Evolutionary conservation across 2,113 vertebrate genomes (phyloP).

Genomic region (Hylia prasina): DNA sequence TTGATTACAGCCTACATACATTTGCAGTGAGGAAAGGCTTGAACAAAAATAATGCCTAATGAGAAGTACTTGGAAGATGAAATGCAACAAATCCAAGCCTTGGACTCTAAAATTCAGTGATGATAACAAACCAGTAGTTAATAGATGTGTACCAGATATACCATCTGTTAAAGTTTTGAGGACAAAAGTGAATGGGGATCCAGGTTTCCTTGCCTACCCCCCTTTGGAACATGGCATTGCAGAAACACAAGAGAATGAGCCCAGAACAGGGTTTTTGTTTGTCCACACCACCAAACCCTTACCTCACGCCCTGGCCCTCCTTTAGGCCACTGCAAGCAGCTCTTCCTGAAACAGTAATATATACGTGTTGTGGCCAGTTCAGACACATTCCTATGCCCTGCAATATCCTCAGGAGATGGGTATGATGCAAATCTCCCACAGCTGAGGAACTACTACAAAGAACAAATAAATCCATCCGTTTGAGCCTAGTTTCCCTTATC

Average conservation of each 20-base stretch:
- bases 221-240: not conserved
- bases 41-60: not conserved
- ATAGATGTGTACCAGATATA: not conserved
- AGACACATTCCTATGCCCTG: not conserved
- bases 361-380: rapidly evolving
- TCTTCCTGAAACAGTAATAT: not conserved
- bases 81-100: not conserved
- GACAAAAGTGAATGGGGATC: not conserved
- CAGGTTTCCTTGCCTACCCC: rapidly evolving
- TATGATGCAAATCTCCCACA: not conserved
- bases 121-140: not conserved
- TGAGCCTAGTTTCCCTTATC: not conserved
- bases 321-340: not conserved
- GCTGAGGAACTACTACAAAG: not conserved
- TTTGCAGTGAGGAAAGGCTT: not conserved
- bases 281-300: not conserved
- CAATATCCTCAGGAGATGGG: not conserved
- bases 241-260: not conserved
- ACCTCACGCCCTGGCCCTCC: not conserved
- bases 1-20: not conserved
- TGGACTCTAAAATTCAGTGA: not conserved
- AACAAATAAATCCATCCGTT: not conserved
- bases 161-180: not conserved
- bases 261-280: not conserved
- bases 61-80: not conserved